Evolutionary conservation across 64 coral and sea anemone species (phyloP).

Genomic region (Dendrophyllia cribrosa): DNA sequence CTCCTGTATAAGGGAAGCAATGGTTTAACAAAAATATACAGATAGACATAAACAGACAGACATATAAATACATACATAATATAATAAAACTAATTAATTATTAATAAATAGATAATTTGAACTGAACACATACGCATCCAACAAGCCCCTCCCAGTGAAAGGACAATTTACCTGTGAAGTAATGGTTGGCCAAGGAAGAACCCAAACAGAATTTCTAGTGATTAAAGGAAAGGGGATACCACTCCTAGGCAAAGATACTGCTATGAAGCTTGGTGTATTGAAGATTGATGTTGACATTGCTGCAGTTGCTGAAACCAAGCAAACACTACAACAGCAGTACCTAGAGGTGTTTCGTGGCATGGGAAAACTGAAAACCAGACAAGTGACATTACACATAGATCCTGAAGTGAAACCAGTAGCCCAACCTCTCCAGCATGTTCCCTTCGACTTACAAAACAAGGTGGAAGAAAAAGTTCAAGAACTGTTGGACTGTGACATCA

Average conservation of each 20-base stretch:
- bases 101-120: no score
- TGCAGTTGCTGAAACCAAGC: neutral
- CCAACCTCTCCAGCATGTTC: neutral
- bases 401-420: conserved; percentile 2
- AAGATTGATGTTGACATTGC: conserved; percentile 11
- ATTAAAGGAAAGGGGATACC: conserved; percentile 21
- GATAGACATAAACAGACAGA: no score
- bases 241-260: conserved; percentile 18
- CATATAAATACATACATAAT: no score
- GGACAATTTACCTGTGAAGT: conserved; percentile 3
- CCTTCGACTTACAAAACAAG: conserved; percentile 10
- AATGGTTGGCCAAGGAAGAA: neutral
- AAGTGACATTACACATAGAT: conserved; percentile 5
- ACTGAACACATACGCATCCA: conserved; percentile 38
- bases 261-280: neutral
- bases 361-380: conserved; percentile 32
- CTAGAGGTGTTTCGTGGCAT: conserved; percentile 29
- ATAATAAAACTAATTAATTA: no score
- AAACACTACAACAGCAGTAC: conserved; percentile 9
- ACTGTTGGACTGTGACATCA: conserved; percentile 27
- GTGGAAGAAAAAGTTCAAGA: conserved; percentile 8
- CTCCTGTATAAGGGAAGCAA: no score
- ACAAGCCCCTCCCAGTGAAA: conserved; percentile 29
- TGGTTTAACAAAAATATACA: no score
- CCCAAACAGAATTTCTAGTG: neutral